Conservation (phyloP, 2,113 vertebrate species). For the Osmerus eperlanus region DNA sequence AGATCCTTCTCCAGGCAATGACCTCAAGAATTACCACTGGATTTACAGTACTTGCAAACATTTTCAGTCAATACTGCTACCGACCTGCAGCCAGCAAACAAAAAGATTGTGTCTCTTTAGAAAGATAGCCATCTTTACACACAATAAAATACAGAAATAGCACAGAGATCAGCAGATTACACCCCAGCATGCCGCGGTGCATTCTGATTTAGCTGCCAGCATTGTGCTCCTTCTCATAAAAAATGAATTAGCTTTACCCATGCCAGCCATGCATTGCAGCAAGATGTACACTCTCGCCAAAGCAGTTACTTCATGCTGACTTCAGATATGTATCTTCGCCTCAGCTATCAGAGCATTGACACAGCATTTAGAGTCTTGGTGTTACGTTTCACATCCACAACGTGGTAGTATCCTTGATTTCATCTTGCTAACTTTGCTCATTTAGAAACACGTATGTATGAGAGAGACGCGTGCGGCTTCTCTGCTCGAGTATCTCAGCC, state of each 20-base stretch:
- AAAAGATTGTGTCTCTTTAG: constrained; percentile 44
- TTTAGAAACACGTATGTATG: too few species aligned
- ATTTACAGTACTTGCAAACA: constrained; percentile 39
- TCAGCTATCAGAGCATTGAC: too few species aligned
- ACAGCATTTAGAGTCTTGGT: too few species aligned
- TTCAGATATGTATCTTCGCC: constrained; percentile 16
- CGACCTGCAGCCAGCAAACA: constrained; percentile 56
- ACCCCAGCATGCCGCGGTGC: constrained; percentile 44
- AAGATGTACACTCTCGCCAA: constrained; percentile 25
- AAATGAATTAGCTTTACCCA: constrained; percentile 49
- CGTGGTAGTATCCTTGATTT: too few species aligned
- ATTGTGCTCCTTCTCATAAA: constrained; percentile 58
- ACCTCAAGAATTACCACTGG: constrained; percentile 43
- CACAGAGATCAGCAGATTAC: constrained; percentile 51
- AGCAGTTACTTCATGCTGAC: constrained; percentile 9
- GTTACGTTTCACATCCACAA: too few species aligned
- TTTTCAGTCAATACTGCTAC: constrained; percentile 41
- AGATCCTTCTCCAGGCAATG: constrained; percentile 15
- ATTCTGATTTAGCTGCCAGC: constrained; percentile 61
- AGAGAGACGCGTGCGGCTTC: background rate
- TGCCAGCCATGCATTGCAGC: constrained; percentile 31
- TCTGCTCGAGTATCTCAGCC: constrained; percentile 7
- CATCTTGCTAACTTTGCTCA: too few species aligned
- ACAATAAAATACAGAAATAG: constrained; percentile 54
- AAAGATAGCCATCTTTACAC: constrained; percentile 56